phyloP scores from a whole-genome alignment of 1,140 invertebrate species.

The Pseudomyrmex gracilis region DNA sequence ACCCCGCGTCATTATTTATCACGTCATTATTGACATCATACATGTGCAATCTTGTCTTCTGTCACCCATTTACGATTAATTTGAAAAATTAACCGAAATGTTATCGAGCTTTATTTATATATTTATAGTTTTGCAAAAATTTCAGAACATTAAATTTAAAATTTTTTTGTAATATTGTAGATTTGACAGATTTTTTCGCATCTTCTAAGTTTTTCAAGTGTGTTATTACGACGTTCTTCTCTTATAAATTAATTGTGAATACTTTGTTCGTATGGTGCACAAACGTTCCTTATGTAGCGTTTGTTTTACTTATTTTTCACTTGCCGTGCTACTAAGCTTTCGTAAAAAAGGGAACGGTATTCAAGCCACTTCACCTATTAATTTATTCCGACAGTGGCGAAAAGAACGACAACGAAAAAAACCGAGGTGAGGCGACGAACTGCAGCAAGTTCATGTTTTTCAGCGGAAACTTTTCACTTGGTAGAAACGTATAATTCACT shows the following conservation, averaged over 20 bases:
- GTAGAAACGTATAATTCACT: constrained; percentile 58
- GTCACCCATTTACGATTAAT: too few relatives aligned
- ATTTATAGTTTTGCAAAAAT: too few relatives aligned
- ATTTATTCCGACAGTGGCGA: constrained; percentile 43
- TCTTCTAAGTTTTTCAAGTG: too few relatives aligned
- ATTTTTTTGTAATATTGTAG: too few relatives aligned
- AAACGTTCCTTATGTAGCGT: neutral
- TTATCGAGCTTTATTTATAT: too few relatives aligned
- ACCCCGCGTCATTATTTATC: too few relatives aligned
- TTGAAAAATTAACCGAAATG: too few relatives aligned
- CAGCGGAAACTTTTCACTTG: constrained; percentile 53
- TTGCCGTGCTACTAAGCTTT: neutral
- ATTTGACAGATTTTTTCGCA: too few relatives aligned
- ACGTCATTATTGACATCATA: too few relatives aligned
- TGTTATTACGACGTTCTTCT: too few relatives aligned
- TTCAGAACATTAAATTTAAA: too few relatives aligned
- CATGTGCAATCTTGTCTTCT: too few relatives aligned
- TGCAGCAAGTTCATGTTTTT: constrained; percentile 50
- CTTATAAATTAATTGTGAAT: neutral
- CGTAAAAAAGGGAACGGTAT: constrained; percentile 8
- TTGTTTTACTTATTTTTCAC: neutral
- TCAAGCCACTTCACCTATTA: constrained; percentile 38
- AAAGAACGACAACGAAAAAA: constrained; percentile 32
- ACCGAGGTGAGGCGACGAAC: neutral
- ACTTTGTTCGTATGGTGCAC: neutral